These are phyloP conservation scores for Cancer borealis DNA, from an alignment of 2,888 invertebrate species.

Conservation along the genomic window DNA sequence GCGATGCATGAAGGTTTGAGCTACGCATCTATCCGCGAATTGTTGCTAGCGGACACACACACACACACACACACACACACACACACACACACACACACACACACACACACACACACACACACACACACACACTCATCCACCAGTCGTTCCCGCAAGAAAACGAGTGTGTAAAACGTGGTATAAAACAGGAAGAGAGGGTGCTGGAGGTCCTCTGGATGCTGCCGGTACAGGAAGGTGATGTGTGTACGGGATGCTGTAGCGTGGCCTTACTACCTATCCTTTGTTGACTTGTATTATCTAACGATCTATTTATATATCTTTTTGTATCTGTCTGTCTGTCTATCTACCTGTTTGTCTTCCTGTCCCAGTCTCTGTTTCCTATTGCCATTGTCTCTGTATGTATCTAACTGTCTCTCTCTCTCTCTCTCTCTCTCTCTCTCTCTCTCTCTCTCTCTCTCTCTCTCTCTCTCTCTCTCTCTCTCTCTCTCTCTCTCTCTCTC, in stretches of 20 bases:
- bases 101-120: slow-evolving; percentile 30
- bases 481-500: too few species aligned
- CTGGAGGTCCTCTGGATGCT: neutral
- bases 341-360: neutral
- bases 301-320: neutral
- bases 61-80: slow-evolving; percentile 30
- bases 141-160: neutral
- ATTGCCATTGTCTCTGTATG: too few species aligned
- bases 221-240: neutral
- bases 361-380: too few species aligned
- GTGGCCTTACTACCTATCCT: neutral
- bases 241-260: neutral
- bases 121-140: neutral
- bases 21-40: neutral
- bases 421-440: neutral
- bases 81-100: slow-evolving; percentile 31
- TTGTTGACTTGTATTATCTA: neutral
- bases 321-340: neutral
- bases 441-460: too few species aligned
- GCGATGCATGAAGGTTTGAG: neutral
- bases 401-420: neutral
- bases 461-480: too few species aligned
- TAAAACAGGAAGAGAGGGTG: neutral
- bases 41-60: neutral
- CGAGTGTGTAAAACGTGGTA: neutral